Evolutionary conservation across 2,113 vertebrate species (phyloP).

Genomic region (Periophthalmus modestus): DNA sequence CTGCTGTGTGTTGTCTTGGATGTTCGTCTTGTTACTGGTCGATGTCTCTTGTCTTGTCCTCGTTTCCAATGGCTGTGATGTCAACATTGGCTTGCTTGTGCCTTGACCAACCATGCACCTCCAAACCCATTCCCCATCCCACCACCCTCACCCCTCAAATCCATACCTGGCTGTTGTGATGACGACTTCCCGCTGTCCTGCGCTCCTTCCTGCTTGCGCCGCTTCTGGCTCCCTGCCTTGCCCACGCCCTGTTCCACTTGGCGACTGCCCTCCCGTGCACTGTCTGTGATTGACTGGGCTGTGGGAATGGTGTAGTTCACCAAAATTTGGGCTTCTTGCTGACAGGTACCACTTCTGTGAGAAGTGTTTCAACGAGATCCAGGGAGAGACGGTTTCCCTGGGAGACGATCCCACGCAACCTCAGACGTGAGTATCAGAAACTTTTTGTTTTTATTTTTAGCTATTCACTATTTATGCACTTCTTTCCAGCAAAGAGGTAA

Average conservation of each 20-base stretch:
- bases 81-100: constrained; percentile 89
- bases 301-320: constrained; percentile 94
- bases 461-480: neutral
- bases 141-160: constrained; percentile 62
- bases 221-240: constrained; percentile 82
- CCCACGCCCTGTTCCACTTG: constrained; percentile 85
- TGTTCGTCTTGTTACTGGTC: constrained; percentile 42
- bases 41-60: constrained; percentile 66
- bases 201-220: constrained; percentile 81
- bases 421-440: constrained; percentile 89
- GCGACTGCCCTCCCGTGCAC: constrained; percentile 83
- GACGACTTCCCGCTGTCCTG: constrained; percentile 85
- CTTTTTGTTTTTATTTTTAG: neutral
- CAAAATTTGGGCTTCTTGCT: constrained; percentile 99
- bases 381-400: constrained; percentile 97
- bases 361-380: constrained; percentile 99
- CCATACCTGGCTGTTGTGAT: constrained; percentile 90
- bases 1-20: constrained; percentile 73
- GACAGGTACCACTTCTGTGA: constrained; percentile 99
- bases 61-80: constrained; percentile 81
- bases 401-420: constrained; percentile 98
- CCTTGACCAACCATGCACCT: constrained; percentile 68
- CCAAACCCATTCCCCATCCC: constrained; percentile 36
- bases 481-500: neutral
- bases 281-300: constrained; percentile 94